Evolutionary conservation across 2,797 vertebrate genomes (phyloP), one percentile per base, ranked within the genome.

Genomic region (Acridotheres tristis): DNA sequence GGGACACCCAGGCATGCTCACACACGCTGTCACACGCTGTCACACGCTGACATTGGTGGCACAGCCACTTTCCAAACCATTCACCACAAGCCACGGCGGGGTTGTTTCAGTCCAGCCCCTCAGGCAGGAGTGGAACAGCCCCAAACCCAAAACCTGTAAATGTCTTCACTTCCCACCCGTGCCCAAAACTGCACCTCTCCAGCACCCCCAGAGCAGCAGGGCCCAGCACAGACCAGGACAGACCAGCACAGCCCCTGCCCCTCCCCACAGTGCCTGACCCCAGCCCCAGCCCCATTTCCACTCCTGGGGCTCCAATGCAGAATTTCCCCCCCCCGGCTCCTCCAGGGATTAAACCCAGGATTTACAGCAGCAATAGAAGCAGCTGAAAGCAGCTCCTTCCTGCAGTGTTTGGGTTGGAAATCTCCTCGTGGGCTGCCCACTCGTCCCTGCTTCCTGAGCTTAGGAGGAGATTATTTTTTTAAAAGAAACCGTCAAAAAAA

Each of bases 71-170:
- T 1, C 29, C 61, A 18, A 29, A 9, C 9, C 53, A 1, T 18
- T 32, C 1, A 2, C 22, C n/a, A 9, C 16, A 1, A 0, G 9
- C 32, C 55, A 30, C 0, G 0, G 4, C 1, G 0, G n/a, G n/a
- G 18, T 6, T 17, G 23, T 40, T n/a, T 4, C 43, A 6, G 10
- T 25, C 23, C 19, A 11, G 18, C 11, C 15, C 23, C 11, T 18
- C 29, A 10, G 11, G 8, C 42, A 9, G 76, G 11, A 1, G n/a
- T 7, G 7, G 8, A 50, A 29, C 42, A 34, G 50, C 59, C 9
- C 43, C 29, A 21, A 6, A 29, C 13, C 36, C 43, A 34, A 14
- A 36, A 6, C 8, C 20, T 1, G 1, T 3, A 2, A 42, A 63
- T 3, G 2, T 3, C 9, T 20, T 5, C 59, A 4, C 16, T 9